phyloP scores from a whole-genome alignment of 1,140 invertebrate genomes.

The Luehdorfia chinensis region DNA sequence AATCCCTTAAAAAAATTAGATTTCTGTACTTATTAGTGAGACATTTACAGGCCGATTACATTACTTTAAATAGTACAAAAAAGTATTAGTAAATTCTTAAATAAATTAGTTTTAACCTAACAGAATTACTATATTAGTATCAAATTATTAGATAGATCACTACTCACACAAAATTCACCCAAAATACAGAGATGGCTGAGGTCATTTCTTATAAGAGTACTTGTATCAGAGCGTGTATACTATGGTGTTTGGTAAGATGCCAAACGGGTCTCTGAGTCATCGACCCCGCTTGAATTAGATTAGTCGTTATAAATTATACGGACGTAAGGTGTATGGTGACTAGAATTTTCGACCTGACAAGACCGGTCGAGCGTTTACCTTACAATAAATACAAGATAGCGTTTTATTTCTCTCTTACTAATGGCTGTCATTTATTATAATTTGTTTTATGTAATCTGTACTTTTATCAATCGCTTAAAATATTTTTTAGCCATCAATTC shows the following conservation, averaged over 20 bases:
- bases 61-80: too few species aligned
- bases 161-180: too few species aligned
- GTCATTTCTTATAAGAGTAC: background rate
- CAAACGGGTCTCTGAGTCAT: conserved; percentile 36
- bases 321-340: conserved; percentile 23
- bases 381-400: conserved; percentile 14
- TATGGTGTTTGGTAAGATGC: conserved; percentile 34
- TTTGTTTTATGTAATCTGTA: conserved; percentile 19
- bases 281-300: conserved; percentile 40
- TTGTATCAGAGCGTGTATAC: conserved; percentile 14
- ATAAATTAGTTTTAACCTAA: too few species aligned
- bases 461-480: conserved; percentile 14
- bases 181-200: too few species aligned
- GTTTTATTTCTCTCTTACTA: conserved; percentile 15
- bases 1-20: too few species aligned
- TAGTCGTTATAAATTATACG: conserved; percentile 38
- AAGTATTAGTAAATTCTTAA: too few species aligned
- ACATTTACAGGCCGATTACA: too few species aligned
- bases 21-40: too few species aligned
- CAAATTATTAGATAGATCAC: too few species aligned
- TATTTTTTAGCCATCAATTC: conserved; percentile 4
- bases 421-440: conserved; percentile 19
- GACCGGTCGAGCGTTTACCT: conserved; percentile 17
- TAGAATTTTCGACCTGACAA: conserved; percentile 26
- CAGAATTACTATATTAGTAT: too few species aligned